Evolutionary conservation across 2,888 invertebrate species (phyloP).

Genomic region (Chalcis sispes): DNA sequence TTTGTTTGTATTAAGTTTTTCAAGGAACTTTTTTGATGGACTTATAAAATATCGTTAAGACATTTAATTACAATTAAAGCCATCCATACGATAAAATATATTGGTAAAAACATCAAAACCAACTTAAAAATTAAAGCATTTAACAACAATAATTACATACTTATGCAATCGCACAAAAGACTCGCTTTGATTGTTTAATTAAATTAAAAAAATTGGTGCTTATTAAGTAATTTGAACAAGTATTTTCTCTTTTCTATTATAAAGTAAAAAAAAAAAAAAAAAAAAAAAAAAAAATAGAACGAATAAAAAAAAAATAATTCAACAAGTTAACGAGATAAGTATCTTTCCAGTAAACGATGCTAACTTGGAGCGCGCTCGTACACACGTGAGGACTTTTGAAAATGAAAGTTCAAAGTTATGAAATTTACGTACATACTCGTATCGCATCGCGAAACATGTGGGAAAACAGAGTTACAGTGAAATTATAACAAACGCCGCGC

Average conservation of each 20-base stretch:
- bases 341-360: constrained; percentile 40
- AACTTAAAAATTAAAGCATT: no score
- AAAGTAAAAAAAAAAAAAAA: background rate
- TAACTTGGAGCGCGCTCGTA: constrained; percentile 20
- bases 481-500: constrained; percentile 37
- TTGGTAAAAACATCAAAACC: no score
- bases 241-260: constrained; percentile 33
- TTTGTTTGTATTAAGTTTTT: no score
- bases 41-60: no score
- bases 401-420: constrained; percentile 50
- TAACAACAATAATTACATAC: no score
- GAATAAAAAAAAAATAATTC: no score
- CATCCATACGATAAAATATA: no score
- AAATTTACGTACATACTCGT: constrained; percentile 59
- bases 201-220: constrained; percentile 12
- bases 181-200: background rate
- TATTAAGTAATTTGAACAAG: constrained; percentile 6
- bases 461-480: constrained; percentile 32
- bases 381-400: constrained; percentile 32
- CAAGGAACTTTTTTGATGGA: no score
- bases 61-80: no score
- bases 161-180: background rate
- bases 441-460: constrained; percentile 48
- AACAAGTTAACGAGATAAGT: constrained; percentile 41
- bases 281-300: no score